Evolutionary conservation across 2,888 invertebrate genomes (phyloP), one percentile per base, ranked within the genome.

Genomic region (Lapara coniferarum): DNA sequence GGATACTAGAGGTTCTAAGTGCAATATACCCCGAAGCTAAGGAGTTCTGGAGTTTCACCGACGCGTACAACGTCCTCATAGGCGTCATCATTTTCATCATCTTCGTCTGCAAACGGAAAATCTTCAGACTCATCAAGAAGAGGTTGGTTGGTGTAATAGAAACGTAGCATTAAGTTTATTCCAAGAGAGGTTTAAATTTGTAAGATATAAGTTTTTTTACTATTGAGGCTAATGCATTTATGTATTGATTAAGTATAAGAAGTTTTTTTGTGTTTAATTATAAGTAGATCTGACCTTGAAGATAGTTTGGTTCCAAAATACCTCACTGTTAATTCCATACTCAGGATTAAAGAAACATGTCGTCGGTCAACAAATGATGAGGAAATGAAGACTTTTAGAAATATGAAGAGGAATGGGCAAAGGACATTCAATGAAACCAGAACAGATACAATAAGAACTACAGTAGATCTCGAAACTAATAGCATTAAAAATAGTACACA

Each of bases 1-100:
- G 97, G 97, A 92, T 95, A n/a, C 92, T 96, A 87, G 96, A 97
- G 80, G 94, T 97, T 49, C 84, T 96, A 71, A 96, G 96, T 53
- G 95, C 95, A 87, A 74, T 95, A 6, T 94, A 94, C 68, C 91
- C 92, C 0, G 80, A 92, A 12, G 90, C 92, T 0, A 74, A 87
- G 5, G 85, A 85, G 71, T 78, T 95, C 58, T 96, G 96, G 95
- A 94, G 94, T 74, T 79, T 95, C 56, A 94, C 95, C 1, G 96
- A 96, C 77, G 89, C 95, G 30, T 95, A 95, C 79, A 96, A 96
- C 79, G 95, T 96, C 0, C 93, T 96, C 52, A 96, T 96, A 72
- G 96, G 96, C 0, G 87, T 96, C 0, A 94, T 95, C 66, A 96
- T 96, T 66, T 97, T 97, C 88, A 88, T 96, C 75, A 96, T 96